Conservation (phyloP, 2,888 invertebrate genomes). For the Meganola albula region DNA sequence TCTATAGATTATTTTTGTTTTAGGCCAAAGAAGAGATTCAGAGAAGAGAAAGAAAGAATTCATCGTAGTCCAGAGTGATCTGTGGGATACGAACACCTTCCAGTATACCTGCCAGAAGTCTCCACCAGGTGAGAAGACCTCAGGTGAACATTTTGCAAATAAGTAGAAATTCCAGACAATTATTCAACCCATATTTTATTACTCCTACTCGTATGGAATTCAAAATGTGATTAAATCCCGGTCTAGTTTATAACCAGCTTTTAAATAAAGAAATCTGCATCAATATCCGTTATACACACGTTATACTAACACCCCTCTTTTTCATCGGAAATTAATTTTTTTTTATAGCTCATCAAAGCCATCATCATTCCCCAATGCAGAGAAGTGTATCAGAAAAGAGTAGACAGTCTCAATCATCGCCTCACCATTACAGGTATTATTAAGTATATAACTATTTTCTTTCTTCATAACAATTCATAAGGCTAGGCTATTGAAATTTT, state of each 20-base stretch:
- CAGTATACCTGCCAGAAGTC: conserved; percentile 73
- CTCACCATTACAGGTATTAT: conserved; percentile 60
- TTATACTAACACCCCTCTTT: too few relatives aligned
- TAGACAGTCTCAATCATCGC: conserved; percentile 68
- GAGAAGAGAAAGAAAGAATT: conserved; percentile 76
- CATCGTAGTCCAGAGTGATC: conserved; percentile 81
- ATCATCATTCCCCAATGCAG: conserved; percentile 76
- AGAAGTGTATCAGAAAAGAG: conserved; percentile 81
- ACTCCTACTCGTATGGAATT: too few relatives aligned
- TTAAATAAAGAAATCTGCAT: too few relatives aligned
- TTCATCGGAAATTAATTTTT: too few relatives aligned
- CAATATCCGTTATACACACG: too few relatives aligned
- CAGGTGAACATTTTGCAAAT: conserved; percentile 31
- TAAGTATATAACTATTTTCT: not conserved
- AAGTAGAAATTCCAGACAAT: too few relatives aligned
- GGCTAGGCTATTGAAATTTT: too few relatives aligned
- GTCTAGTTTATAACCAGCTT: too few relatives aligned
- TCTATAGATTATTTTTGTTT: conserved; percentile 11
- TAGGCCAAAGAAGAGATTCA: conserved; percentile 70
- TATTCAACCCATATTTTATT: too few relatives aligned
- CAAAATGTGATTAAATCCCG: too few relatives aligned
- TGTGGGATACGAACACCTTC: conserved; percentile 82
- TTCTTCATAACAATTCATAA: not conserved
- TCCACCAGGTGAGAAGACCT: conserved; percentile 42
- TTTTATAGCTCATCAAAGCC: conserved; percentile 22